Percentiles rank a stretch among this genome's conserved stretches.
These are phyloP conservation scores for Monopterus albus DNA, from an alignment of 2,113 vertebrate genomes.

Conservation along the genomic window DNA sequence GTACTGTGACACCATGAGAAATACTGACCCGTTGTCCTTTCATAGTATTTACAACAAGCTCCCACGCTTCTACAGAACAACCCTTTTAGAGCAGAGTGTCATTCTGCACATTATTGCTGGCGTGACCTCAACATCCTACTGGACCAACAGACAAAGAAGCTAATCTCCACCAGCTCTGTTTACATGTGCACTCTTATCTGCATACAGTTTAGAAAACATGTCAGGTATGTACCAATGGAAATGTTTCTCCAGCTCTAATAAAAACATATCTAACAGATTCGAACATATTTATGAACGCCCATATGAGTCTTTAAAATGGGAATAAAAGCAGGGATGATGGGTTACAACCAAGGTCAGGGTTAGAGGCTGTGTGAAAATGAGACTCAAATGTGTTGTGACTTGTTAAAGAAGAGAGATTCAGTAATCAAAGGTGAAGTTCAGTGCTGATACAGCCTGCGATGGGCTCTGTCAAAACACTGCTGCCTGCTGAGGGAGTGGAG, in stretches of 20 bases:
- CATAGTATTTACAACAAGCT: constrained; percentile 59
- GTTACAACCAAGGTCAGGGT: constrained; percentile 39
- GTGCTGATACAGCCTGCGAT: constrained; percentile 9
- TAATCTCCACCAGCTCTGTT: constrained; percentile 15
- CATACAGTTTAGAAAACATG: constrained; percentile 29
- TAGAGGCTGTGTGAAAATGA: constrained; percentile 42
- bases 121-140: constrained; percentile 29
- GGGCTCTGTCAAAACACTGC: constrained; percentile 52
- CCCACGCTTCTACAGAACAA: constrained; percentile 59
- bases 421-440: constrained; percentile 51
- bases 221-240: constrained; percentile 32
- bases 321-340: constrained; percentile 42
- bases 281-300: constrained; percentile 32
- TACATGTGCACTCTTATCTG: constrained; percentile 29
- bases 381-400: constrained; percentile 36
- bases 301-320: constrained; percentile 40
- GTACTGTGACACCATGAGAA: constrained; percentile 18
- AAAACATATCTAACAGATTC: constrained; percentile 15
- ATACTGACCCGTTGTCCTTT: constrained; percentile 40
- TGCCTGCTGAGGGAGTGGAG: constrained; percentile 48
- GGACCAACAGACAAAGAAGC: constrained; percentile 21
- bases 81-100: constrained; percentile 46
- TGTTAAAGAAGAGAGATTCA: constrained; percentile 39
- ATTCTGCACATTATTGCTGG: constrained; percentile 34
- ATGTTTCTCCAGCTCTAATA: background rate